These are phyloP conservation scores for Nipponacmea schrenckii DNA, from an alignment of 2,888 invertebrate species.

Conservation along the genomic window DNA sequence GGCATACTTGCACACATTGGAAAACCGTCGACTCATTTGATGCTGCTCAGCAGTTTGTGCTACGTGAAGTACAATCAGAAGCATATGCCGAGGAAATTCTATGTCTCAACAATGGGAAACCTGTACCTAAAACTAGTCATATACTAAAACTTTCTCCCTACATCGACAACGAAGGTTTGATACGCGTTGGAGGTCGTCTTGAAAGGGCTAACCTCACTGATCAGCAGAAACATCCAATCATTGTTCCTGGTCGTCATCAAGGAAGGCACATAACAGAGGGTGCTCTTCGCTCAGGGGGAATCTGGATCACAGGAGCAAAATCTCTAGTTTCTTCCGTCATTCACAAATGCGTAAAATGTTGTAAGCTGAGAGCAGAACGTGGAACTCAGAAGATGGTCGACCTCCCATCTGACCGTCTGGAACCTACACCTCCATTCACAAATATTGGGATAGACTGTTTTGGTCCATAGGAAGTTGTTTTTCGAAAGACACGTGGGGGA, in stretches of 20 bases:
- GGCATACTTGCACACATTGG: no score
- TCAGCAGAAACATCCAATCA: conserved; percentile 1
- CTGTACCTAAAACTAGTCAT: not conserved
- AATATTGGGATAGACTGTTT: conserved; percentile 33
- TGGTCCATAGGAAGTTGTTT: conserved; percentile 32
- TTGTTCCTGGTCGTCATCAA: conserved; percentile 25
- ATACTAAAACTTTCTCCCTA: not conserved
- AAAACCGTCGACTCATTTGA: not conserved
- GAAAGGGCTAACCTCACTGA: not conserved
- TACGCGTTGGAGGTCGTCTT: not conserved
- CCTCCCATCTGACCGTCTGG: conserved; percentile 28
- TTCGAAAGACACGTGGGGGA: conserved; percentile 33
- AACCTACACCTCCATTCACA: conserved; percentile 28
- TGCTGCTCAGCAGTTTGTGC: conserved; percentile 79
- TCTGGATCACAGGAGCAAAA: conserved; percentile 35
- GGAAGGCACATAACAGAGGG: conserved; percentile 35
- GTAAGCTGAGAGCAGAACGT: conserved; percentile 23
- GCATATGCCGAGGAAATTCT: not conserved
- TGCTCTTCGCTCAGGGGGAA: conserved; percentile 26
- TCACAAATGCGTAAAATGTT: conserved; percentile 24
- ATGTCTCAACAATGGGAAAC: not conserved
- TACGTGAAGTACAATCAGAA: not conserved
- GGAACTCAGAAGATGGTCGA: conserved; percentile 31
- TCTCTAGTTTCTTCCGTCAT: conserved; percentile 22
- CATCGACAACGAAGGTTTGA: not conserved